Conservation (phyloP, 2,113 vertebrate species). For the human region DNA sequence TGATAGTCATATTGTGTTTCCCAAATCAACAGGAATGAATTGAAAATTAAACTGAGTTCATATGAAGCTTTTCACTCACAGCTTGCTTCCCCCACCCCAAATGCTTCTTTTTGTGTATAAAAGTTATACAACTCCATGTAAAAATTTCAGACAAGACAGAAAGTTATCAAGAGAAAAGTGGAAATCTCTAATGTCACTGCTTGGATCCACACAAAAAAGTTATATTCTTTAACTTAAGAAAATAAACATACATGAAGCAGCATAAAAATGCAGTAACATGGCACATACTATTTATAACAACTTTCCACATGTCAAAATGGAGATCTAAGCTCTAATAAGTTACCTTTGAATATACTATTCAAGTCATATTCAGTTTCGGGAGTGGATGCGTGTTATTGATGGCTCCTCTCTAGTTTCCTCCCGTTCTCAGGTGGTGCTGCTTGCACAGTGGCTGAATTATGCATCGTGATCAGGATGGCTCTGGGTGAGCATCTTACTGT, state of each 20-base stretch:
- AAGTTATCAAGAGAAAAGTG: slow-evolving; percentile 5
- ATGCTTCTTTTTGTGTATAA: not conserved
- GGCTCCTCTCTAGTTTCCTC: not conserved
- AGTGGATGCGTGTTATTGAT: not conserved
- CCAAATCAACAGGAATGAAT: not conserved
- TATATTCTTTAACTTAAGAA: not conserved
- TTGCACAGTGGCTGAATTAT: not conserved
- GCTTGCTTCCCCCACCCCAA: not conserved
- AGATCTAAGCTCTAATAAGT: not conserved
- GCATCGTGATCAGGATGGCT: not conserved
- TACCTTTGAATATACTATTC: not conserved
- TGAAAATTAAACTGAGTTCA: slow-evolving; percentile 3
- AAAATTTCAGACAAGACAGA: not conserved
- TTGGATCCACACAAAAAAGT: not conserved
- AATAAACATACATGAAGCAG: not conserved
- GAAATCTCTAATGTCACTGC: not conserved
- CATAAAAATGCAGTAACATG: not conserved
- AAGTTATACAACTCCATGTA: not conserved
- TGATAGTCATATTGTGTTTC: not conserved
- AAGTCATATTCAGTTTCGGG: not conserved
- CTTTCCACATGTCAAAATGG: not conserved
- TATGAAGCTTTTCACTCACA: not conserved
- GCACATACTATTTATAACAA: not conserved
- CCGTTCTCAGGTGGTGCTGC: not conserved
- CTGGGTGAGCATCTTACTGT: not conserved